A percentile compares a stretch with the other conserved stretches of the same genome.
Evolutionary conservation across 2,797 vertebrate species (phyloP).

Genomic region (Melanotaenia parkinsoni): DNA sequence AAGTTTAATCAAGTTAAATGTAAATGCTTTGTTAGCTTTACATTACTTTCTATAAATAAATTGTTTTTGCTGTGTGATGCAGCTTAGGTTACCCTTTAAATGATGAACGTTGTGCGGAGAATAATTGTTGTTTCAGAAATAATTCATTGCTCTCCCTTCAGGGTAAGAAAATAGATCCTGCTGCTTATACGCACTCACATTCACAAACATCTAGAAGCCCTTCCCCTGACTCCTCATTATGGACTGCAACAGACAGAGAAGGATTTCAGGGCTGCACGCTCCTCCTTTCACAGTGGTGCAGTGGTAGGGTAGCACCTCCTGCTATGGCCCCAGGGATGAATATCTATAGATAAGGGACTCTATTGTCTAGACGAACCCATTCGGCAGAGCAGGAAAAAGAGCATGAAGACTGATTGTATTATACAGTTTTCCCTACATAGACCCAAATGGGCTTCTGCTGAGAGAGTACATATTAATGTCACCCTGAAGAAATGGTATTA

Average conservation of each 20-base stretch:
- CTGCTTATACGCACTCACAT: conserved; percentile 3
- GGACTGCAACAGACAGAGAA: conserved; percentile 38
- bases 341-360: conserved; percentile 48
- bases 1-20: conserved; percentile 14
- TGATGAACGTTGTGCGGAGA: conserved; percentile 25
- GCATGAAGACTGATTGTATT: conserved; percentile 70
- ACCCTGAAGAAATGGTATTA: conserved; percentile 44
- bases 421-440: conserved; percentile 40
- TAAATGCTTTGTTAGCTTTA: background rate
- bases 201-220: conserved; percentile 26
- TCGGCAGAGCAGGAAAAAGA: conserved; percentile 28
- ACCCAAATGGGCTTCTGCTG: conserved; percentile 29
- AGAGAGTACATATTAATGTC: conserved; percentile 24
- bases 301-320: conserved; percentile 32
- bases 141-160: conserved; percentile 25
- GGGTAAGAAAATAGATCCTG: conserved; percentile 51
- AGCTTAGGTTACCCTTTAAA: background rate
- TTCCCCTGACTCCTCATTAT: conserved; percentile 74
- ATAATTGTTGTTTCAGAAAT: conserved; percentile 40
- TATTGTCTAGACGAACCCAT: conserved; percentile 66
- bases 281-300: conserved; percentile 23
- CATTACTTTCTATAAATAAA: conserved; percentile 19
- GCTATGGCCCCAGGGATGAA: conserved; percentile 63
- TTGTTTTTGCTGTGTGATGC: background rate
- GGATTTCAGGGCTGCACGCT: conserved; percentile 49